Percentiles rank a stretch among this genome's conserved stretches.
These are phyloP conservation scores for Drosophila ananassae DNA, from an alignment of 1,140 invertebrate species.

Conservation along the genomic window DNA sequence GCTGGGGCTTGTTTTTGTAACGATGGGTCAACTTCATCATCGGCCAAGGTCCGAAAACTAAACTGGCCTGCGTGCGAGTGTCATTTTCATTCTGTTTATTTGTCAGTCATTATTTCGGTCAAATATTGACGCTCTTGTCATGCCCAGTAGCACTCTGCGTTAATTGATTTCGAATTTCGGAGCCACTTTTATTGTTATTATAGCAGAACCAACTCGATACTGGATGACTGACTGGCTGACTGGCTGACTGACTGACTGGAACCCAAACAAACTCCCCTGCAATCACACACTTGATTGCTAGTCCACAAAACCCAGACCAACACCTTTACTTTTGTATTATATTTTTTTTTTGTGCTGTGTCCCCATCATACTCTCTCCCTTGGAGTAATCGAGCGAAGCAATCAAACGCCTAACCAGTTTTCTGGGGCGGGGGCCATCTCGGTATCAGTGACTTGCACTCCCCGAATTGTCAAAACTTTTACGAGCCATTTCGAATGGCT, in stretches of 20 bases:
- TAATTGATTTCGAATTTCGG: slow-evolving; percentile 78
- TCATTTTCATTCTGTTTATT: slow-evolving; percentile 64
- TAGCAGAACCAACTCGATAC: slow-evolving; percentile 42
- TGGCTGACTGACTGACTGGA: neutral
- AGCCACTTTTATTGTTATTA: slow-evolving; percentile 79
- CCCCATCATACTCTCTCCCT: neutral
- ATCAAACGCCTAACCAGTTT: slow-evolving; percentile 32
- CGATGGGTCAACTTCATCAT: slow-evolving; percentile 17
- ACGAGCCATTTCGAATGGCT: slow-evolving; percentile 32
- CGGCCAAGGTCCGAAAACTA: slow-evolving; percentile 8
- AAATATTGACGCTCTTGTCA: slow-evolving; percentile 80
- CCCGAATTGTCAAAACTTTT: slow-evolving; percentile 29
- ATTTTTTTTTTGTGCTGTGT: neutral
- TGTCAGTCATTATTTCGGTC: slow-evolving; percentile 76
- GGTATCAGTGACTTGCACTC: slow-evolving; percentile 34
- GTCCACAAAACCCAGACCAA: slow-evolving; percentile 2
- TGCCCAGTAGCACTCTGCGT: slow-evolving; percentile 78
- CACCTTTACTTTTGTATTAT: neutral
- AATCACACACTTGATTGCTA: slow-evolving; percentile 27
- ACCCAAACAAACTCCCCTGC: slow-evolving; percentile 38
- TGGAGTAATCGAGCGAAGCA: slow-evolving; percentile 12
- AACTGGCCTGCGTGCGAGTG: slow-evolving; percentile 39
- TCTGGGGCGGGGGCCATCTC: too few relatives aligned
- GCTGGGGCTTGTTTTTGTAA: slow-evolving; percentile 18
- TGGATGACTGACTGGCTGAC: neutral